Evolutionary conservation across 2,797 vertebrate genomes (phyloP), one percentile per base, ranked within the genome.

Genomic region (Ciconia nigra): DNA sequence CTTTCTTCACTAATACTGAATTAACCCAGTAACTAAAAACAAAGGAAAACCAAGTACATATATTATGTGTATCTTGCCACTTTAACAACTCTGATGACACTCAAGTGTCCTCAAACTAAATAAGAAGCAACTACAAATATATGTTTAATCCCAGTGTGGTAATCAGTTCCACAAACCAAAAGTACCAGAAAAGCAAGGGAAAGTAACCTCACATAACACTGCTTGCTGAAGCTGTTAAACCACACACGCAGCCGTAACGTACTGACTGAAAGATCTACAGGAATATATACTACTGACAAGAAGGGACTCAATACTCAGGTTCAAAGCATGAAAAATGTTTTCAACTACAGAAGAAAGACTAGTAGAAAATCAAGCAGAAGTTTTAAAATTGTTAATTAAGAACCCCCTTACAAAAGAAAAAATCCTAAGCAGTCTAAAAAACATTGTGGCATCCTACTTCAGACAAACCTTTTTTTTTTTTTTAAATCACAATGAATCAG

Each of bases 111-210:
- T 87, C 79, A 87, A 80, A 80, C 24, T 71, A 66, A 62, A 46
- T 51, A 65, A 44, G 26, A 92, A 61, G 54, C 31, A 77, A 79
- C 33, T 74, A 69, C 31, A 78, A 92, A 41, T 90, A 69, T 20
- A 80, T 51, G 25, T 76, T 83, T 91, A 83, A 87, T 61, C 46
- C n/a, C 72, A 96, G 52, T 37, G 39, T 91, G 46, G 54, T 89
- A 95, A 94, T 87, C 71, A 87, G 65, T 87, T 80, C 57, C 89
- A 92, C 71, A 94, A 87, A 95, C n/a, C 78, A 77, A 76, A 76
- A 82, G 55, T 25, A 59, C 73, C 70, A 67, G 73, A 76, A 93
- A 82, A 92, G 70, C 58, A 76, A 78, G 19, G 37, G 85, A 61
- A 93, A 83, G 78, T 44, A 94, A 84, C 62, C 77, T 77, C 79